phyloP scores from a whole-genome alignment of 1,140 invertebrate genomes.

The Pseudomyrmex gracilis region DNA sequence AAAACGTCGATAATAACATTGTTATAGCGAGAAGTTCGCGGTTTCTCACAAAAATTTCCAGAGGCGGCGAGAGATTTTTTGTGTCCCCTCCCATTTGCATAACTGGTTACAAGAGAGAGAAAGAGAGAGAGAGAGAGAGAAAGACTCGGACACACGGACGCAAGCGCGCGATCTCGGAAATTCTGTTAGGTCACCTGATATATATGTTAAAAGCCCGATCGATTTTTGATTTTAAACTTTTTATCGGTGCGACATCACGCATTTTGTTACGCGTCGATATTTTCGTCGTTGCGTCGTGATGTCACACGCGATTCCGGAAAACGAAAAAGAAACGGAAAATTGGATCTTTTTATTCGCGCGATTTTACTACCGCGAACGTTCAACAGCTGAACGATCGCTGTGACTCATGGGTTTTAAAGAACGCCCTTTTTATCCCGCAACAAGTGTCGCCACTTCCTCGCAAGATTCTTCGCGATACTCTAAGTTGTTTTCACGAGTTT shows the following conservation, averaged over 20 bases:
- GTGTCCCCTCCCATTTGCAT: constrained; percentile 2
- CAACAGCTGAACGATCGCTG: not conserved
- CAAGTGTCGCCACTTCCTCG: constrained; percentile 20
- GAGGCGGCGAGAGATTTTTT: not conserved
- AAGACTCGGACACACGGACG: too few relatives aligned
- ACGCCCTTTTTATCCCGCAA: constrained; percentile 39
- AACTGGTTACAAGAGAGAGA: constrained; percentile 2
- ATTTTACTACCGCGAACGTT: too few relatives aligned
- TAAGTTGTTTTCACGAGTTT: too few relatives aligned
- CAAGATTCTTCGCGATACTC: not conserved
- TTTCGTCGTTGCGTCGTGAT: not conserved
- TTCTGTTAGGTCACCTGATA: not conserved
- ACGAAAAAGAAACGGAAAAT: not conserved
- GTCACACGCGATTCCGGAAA: not conserved
- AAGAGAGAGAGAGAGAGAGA: not conserved
- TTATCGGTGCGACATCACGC: not conserved
- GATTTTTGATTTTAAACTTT: not conserved
- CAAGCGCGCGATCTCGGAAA: not conserved
- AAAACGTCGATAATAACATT: not conserved
- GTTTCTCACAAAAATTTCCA: not conserved
- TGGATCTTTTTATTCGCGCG: not conserved
- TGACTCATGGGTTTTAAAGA: constrained; percentile 40
- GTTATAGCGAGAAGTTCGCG: not conserved
- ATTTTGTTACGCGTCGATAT: not conserved
- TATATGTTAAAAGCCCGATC: not conserved